phyloP scores from a whole-genome alignment of 2,797 vertebrate species.

The Helicolenus hilgendorfi region DNA sequence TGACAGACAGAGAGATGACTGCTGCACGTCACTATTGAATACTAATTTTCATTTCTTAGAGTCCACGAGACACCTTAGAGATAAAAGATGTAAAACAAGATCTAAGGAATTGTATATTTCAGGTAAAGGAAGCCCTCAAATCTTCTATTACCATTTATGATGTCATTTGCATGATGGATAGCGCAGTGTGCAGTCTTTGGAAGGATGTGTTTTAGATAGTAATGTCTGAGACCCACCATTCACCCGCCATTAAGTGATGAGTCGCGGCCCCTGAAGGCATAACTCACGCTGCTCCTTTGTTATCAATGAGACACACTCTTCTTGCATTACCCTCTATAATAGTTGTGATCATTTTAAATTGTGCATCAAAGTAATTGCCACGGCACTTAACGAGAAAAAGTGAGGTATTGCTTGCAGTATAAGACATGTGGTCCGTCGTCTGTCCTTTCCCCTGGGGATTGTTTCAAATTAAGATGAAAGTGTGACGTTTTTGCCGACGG shows the following conservation, averaged over 20 bases:
- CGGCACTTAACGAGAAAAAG: conserved; percentile 50
- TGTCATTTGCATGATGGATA: conserved; percentile 72
- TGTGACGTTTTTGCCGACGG: conserved; percentile 21
- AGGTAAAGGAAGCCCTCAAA: conserved; percentile 39
- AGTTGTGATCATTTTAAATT: conserved; percentile 80
- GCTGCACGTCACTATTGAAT: neutral
- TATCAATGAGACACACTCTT: conserved; percentile 69
- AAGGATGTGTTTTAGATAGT: conserved; percentile 74
- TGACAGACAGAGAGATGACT: conserved; percentile 15
- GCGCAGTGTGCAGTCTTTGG: conserved; percentile 46
- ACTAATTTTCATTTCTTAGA: conserved; percentile 10
- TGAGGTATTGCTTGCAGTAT: conserved; percentile 22
- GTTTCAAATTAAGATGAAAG: conserved; percentile 60
- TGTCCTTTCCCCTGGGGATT: conserved; percentile 25
- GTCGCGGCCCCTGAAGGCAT: conserved; percentile 61
- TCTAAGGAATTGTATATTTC: conserved; percentile 48
- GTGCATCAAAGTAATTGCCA: conserved; percentile 73
- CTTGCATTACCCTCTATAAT: conserved; percentile 71
- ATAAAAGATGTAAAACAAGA: conserved; percentile 57
- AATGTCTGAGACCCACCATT: conserved; percentile 63
- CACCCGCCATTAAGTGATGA: conserved; percentile 75
- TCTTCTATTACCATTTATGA: conserved; percentile 50
- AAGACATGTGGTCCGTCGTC: conserved; percentile 50
- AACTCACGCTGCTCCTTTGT: conserved; percentile 80
- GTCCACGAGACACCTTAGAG: conserved; percentile 15